Evolutionary conservation across 2,888 invertebrate species (phyloP).

Genomic region (Rutpela maculata): DNA sequence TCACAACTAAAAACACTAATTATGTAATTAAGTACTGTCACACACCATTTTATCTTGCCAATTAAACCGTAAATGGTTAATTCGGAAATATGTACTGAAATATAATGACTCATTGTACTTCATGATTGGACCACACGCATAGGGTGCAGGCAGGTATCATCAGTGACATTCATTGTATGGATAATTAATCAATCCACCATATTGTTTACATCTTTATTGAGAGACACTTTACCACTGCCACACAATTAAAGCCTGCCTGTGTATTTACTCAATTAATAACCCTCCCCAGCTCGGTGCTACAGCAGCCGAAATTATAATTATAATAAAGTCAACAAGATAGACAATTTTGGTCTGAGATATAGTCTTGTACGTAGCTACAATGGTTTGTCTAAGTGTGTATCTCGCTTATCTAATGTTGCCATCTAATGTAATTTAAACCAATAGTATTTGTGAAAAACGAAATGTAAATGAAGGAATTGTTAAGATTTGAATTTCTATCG

Average conservation of each 20-base stretch:
- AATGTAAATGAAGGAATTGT: too few species aligned
- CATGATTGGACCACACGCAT: constrained; percentile 27
- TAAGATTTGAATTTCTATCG: too few species aligned
- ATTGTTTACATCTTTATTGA: constrained; percentile 55
- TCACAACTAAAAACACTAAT: too few species aligned
- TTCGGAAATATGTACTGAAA: not conserved
- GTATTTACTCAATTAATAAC: constrained; percentile 30
- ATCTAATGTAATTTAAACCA: too few species aligned
- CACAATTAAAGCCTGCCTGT: constrained; percentile 30
- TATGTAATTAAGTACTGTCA: too few species aligned
- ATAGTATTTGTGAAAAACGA: too few species aligned
- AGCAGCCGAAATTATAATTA: constrained; percentile 1
- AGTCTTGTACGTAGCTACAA: not conserved
- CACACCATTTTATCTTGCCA: not conserved
- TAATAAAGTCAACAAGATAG: constrained; percentile 8
- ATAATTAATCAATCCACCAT: constrained; percentile 55
- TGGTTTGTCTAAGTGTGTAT: too few species aligned
- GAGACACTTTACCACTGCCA: constrained; percentile 45
- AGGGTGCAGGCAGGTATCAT: constrained; percentile 49
- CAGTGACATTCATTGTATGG: constrained; percentile 54
- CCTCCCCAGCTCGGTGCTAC: not conserved
- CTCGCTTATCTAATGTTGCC: too few species aligned
- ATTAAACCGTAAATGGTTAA: not conserved
- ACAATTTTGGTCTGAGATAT: not conserved
- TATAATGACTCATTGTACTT: constrained; percentile 28